Conservation (phyloP, 2,888 invertebrate species). For the Rutpela maculata region DNA sequence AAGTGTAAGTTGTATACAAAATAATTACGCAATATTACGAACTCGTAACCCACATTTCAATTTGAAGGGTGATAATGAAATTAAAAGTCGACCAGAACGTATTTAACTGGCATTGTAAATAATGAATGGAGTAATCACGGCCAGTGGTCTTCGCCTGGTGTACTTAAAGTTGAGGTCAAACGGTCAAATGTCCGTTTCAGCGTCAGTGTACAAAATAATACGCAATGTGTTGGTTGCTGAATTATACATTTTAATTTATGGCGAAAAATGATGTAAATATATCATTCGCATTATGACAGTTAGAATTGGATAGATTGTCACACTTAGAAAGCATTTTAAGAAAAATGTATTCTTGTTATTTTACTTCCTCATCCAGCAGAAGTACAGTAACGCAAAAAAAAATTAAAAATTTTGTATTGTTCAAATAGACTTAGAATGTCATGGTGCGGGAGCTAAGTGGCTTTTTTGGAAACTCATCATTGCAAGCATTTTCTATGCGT, state of each 20-base stretch:
- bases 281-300: too few species aligned
- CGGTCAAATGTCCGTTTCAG: slow-evolving; percentile 3
- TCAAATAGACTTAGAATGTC: too few species aligned
- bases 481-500: too few species aligned
- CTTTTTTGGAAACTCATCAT: too few species aligned
- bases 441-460: too few species aligned
- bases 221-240: slow-evolving; percentile 1
- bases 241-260: slow-evolving; percentile 1
- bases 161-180: slow-evolving; percentile 5
- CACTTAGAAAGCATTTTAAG: too few species aligned
- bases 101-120: slow-evolving; percentile 15
- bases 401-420: too few species aligned
- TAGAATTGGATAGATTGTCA: too few species aligned
- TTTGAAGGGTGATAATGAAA: slow-evolving; percentile 30
- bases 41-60: slow-evolving; percentile 16
- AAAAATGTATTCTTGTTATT: too few species aligned
- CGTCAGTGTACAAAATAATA: not conserved
- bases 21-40: slow-evolving; percentile 14
- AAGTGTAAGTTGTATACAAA: not conserved
- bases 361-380: too few species aligned
- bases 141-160: not conserved
- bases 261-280: not conserved
- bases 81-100: slow-evolving; percentile 27
- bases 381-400: too few species aligned
- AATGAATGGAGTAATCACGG: slow-evolving; percentile 12